Evolutionary conservation across 2,888 invertebrate genomes (phyloP).

Genomic region (Clostera curtula): DNA sequence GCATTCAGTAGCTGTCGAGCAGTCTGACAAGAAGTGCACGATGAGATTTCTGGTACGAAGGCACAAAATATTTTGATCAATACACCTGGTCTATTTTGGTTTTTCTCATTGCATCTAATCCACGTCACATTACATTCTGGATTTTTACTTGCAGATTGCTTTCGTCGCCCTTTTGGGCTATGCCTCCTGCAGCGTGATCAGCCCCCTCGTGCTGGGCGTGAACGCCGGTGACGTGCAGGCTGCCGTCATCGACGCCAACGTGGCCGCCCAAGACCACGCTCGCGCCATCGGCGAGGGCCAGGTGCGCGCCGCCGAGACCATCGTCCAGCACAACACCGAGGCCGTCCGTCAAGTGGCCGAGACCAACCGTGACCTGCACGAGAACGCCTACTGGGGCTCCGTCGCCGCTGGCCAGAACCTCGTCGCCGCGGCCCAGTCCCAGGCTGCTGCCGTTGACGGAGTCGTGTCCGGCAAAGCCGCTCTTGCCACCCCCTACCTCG

Average conservation of each 20-base stretch:
- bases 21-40: slow-evolving; percentile 9
- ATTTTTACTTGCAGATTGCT: slow-evolving; percentile 36
- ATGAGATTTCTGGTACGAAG: slow-evolving; percentile 8
- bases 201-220: slow-evolving; percentile 40
- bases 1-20: slow-evolving; percentile 9
- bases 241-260: too few relatives aligned
- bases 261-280: slow-evolving; percentile 42
- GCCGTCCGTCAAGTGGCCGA: slow-evolving; percentile 42
- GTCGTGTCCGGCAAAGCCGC: slow-evolving; percentile 15
- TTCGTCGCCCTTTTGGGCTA: slow-evolving; percentile 61
- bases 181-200: slow-evolving; percentile 49
- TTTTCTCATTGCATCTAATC: not conserved
- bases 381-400: slow-evolving; percentile 56
- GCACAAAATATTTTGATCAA: too few relatives aligned
- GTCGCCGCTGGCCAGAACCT: slow-evolving; percentile 50
- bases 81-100: too few relatives aligned
- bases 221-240: slow-evolving; percentile 56
- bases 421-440: slow-evolving; percentile 55
- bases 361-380: slow-evolving; percentile 44
- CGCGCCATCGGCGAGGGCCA: slow-evolving; percentile 46
- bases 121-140: not conserved
- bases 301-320: slow-evolving; percentile 48
- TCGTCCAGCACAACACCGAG: slow-evolving; percentile 46
- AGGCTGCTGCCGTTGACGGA: slow-evolving; percentile 46
- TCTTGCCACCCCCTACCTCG: slow-evolving; percentile 2